Base-by-base conservation (phyloP, 1,140 invertebrate genomes). In the Tigriopus japonicus region DNA sequence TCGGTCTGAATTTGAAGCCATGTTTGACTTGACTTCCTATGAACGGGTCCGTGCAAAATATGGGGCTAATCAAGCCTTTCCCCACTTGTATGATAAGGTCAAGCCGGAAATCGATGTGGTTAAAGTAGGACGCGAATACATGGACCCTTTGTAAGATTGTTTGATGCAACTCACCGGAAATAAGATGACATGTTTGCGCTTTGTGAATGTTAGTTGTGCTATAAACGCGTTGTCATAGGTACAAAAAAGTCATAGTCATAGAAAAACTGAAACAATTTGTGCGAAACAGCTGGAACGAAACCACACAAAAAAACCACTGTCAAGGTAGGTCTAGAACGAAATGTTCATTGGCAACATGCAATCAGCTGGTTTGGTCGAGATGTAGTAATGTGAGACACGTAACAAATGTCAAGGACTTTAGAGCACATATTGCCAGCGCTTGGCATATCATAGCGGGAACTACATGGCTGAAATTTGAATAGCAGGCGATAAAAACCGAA, bases 51-150 rank as follows among this genome's bases (percentile, higher is more conserved):
- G 77, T 13, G 65, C 65, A 24, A 75, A 74, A 62, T 78, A 78
- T 66, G 62, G 69, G 28, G 75, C 76, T 17, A 69, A 74, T 43
- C 71, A 71, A 12, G 72, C 72, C 35, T 78, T 78, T 65, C 77
- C 77, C 1, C 73, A 74, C 55, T 66, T 75, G 21, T 74, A 72
- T 64, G 74, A 83, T 64, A 75, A 82, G 67, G 78, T 71, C 2
- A 73, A 81, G 64, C 81, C 81, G 0, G 81, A 83, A 70, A 77
- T 83, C 45, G 77, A 83, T 67, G 80, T 83, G 12, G 77, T 81
- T 63, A 69, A 75, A 67, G 73, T 82, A 28, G 80, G 78, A 1
- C 74, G 71, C 65, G 60, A 73, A 56, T 72, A 71, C 42, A 67
- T 69, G 15, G 65, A 71, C 59, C 70, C 69, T 24, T 51, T 71